phyloP scores from a whole-genome alignment of 2,113 vertebrate species.

The Cygnus atratus region DNA sequence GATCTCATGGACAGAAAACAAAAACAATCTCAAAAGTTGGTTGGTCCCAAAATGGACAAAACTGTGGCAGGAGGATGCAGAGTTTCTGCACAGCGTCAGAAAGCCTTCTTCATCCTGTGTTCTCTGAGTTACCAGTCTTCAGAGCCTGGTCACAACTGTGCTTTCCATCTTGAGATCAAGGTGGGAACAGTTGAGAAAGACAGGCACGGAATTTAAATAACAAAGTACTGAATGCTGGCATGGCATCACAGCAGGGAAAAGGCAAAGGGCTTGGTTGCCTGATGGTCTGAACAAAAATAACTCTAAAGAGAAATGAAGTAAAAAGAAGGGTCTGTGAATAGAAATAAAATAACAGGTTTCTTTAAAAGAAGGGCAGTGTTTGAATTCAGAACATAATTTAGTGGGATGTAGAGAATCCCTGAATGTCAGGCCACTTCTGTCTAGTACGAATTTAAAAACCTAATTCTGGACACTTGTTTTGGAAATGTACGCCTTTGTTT shows the following conservation, averaged over 20 bases:
- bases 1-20: not conserved
- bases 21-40: not conserved
- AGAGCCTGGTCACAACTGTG: not conserved
- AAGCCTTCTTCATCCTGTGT: fast-evolving
- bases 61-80: not conserved
- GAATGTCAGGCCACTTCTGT: not conserved
- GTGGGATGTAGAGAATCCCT: fast-evolving
- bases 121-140: not conserved
- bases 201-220: not conserved
- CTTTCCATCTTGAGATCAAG: not conserved
- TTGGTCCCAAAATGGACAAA: fast-evolving
- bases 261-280: not conserved
- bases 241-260: not conserved
- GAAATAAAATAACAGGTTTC: not conserved
- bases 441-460: not conserved
- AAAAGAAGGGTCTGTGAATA: not conserved
- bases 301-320: not conserved
- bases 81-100: fast-evolving
- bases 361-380: not conserved
- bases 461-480: not conserved
- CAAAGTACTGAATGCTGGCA: not conserved
- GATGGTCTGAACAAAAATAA: not conserved
- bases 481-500: not conserved
- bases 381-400: not conserved
- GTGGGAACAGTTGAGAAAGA: not conserved